Conservation (phyloP, 2,888 invertebrate species). For the Torymus tubicola region DNA sequence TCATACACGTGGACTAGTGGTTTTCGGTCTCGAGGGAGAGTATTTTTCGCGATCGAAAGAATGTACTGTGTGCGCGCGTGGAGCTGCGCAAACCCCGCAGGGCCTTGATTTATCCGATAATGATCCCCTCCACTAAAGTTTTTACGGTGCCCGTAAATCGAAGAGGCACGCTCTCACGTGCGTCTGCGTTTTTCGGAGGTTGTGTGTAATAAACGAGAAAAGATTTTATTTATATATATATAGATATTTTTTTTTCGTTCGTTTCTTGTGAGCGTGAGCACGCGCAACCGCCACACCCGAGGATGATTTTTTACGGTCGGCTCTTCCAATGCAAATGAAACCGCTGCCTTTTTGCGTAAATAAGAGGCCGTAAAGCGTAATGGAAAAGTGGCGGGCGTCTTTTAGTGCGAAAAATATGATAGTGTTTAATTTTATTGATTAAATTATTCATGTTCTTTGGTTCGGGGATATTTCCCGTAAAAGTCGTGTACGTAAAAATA, state of each 20-base stretch:
- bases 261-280: too few relatives aligned
- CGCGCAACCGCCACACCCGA: too few relatives aligned
- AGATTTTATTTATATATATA: slow-evolving; percentile 1
- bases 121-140: slow-evolving; percentile 12
- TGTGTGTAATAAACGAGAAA: slow-evolving; percentile 3
- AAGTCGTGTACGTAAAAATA: background rate
- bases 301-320: background rate
- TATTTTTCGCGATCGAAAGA: slow-evolving; percentile 63
- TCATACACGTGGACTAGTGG: background rate
- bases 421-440: too few relatives aligned
- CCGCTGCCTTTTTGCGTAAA: background rate
- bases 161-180: background rate
- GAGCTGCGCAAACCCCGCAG: background rate
- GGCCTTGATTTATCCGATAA: slow-evolving; percentile 42
- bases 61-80: slow-evolving; percentile 33
- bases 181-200: background rate
- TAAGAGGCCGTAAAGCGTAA: background rate
- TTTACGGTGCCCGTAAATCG: slow-evolving; percentile 12
- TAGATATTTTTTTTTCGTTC: background rate
- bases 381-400: too few relatives aligned
- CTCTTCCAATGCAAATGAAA: slow-evolving; percentile 21
- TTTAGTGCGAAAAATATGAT: too few relatives aligned
- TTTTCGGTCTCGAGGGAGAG: slow-evolving; percentile 60
- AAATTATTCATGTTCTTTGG: too few relatives aligned
- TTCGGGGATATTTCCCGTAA: background rate